A percentile compares a stretch with the other conserved stretches of the same genome.
These are phyloP conservation scores for Chaetura pelagica DNA, from an alignment of 2,113 vertebrate genomes.

Conservation along the genomic window DNA sequence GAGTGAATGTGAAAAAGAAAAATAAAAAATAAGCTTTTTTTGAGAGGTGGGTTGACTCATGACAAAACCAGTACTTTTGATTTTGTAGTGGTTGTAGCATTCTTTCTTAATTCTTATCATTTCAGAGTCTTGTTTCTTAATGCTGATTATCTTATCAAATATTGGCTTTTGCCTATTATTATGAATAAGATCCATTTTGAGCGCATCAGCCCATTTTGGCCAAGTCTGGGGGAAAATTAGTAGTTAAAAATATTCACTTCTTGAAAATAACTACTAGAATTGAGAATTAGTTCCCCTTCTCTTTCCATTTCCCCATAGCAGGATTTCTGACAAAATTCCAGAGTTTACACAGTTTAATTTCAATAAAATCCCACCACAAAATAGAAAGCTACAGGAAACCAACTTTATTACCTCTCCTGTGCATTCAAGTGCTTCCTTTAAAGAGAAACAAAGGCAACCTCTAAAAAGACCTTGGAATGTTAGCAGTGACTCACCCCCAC, in stretches of 20 bases:
- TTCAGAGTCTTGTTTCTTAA: background rate
- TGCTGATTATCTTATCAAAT: background rate
- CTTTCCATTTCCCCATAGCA: background rate
- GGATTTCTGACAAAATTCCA: background rate
- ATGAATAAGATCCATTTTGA: background rate
- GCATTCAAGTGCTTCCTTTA: background rate
- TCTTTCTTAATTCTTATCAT: background rate
- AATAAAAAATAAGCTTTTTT: background rate
- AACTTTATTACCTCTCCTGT: background rate
- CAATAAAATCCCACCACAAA: background rate
- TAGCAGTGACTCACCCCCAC: fast-evolving
- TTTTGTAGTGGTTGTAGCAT: background rate
- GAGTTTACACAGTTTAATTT: background rate
- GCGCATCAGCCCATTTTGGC: background rate
- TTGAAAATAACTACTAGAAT: background rate
- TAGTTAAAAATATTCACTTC: background rate
- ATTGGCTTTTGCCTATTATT: background rate
- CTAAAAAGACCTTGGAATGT: background rate
- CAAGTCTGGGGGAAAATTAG: background rate
- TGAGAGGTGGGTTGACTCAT: background rate
- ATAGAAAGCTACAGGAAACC: background rate
- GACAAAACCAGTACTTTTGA: background rate
- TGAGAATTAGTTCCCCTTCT: background rate
- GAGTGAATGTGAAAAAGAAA: background rate
- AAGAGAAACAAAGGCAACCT: background rate